A percentile compares a stretch with the other conserved stretches of the same genome.
Conservation (phyloP, 2,888 invertebrate species). For the Copidosoma aretas region DNA sequence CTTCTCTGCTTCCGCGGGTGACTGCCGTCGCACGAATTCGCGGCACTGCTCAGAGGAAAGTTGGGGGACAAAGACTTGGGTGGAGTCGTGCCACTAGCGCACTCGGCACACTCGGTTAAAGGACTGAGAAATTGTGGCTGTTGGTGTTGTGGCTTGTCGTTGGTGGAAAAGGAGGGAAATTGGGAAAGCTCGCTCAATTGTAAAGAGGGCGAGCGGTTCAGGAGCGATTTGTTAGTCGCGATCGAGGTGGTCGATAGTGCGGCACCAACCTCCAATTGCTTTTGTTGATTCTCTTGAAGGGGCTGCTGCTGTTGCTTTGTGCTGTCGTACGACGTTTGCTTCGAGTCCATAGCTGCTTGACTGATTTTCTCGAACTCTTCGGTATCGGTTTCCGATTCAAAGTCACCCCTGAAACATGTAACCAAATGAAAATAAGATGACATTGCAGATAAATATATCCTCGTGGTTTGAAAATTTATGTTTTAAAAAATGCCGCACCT, state of each 20-base stretch:
- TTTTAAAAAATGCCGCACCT: conserved; percentile 47
- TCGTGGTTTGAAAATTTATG: no score
- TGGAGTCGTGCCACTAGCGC: conserved; percentile 7
- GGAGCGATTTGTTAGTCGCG: conserved; percentile 56
- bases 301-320: conserved; percentile 43
- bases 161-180: conserved; percentile 51
- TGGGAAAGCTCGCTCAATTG: conserved; percentile 54
- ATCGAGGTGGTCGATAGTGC: conserved; percentile 54
- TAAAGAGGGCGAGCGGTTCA: conserved; percentile 46
- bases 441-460: no score
- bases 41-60: conserved; percentile 31
- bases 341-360: conserved; percentile 63
- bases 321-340: conserved; percentile 53
- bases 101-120: conserved; percentile 54
- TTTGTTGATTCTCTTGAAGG: conserved; percentile 46
- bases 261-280: conserved; percentile 61
- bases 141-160: conserved; percentile 42
- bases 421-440: no score
- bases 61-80: conserved; percentile 24
- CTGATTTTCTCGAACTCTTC: conserved; percentile 84
- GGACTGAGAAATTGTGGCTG: conserved; percentile 51
- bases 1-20: conserved; percentile 53
- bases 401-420: conserved; percentile 66
- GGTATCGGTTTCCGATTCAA: conserved; percentile 82
- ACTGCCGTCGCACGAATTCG: conserved; percentile 59